phyloP scores from a whole-genome alignment of 2,113 vertebrate species.

The Ivindomyrus marchei region DNA sequence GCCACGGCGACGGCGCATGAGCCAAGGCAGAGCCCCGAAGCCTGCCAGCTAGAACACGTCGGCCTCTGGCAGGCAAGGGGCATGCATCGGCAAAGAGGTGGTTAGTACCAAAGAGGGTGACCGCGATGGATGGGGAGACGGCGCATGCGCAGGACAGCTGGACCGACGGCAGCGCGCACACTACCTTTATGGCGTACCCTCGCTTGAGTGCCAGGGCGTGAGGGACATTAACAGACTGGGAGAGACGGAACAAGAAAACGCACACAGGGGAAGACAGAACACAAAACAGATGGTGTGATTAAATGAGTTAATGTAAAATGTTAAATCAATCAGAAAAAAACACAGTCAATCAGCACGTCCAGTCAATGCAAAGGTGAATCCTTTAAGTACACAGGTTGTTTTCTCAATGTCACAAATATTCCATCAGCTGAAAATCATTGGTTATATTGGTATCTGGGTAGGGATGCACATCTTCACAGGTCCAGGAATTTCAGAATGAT shows the following conservation, averaged over 20 bases:
- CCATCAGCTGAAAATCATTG: background rate
- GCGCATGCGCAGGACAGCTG: slow-evolving; percentile 58
- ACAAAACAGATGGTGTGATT: slow-evolving; percentile 70
- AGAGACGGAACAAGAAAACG: slow-evolving; percentile 56
- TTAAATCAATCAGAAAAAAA: slow-evolving; percentile 39
- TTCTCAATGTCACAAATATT: background rate
- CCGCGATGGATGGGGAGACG: slow-evolving; percentile 26
- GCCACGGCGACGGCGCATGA: background rate
- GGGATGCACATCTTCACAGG: background rate
- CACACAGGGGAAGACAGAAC: slow-evolving; percentile 50
- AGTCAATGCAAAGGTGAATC: background rate
- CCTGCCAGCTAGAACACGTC: background rate
- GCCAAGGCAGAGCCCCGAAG: background rate
- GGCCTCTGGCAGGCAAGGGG: slow-evolving; percentile 39
- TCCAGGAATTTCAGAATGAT: background rate
- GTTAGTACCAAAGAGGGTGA: slow-evolving; percentile 43
- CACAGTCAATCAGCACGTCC: slow-evolving; percentile 22
- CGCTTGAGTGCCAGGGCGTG: slow-evolving; percentile 96
- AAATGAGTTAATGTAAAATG: slow-evolving; percentile 64
- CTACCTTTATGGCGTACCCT: slow-evolving; percentile 93
- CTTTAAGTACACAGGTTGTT: background rate
- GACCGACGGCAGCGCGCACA: slow-evolving; percentile 64
- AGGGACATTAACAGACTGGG: slow-evolving; percentile 94
- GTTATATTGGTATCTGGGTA: background rate
- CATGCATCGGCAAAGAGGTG: slow-evolving; percentile 42